These are phyloP conservation scores for Trachythela sp. DNA, from an alignment of 64 coral and sea anemone genomes.

Conservation along the genomic window DNA sequence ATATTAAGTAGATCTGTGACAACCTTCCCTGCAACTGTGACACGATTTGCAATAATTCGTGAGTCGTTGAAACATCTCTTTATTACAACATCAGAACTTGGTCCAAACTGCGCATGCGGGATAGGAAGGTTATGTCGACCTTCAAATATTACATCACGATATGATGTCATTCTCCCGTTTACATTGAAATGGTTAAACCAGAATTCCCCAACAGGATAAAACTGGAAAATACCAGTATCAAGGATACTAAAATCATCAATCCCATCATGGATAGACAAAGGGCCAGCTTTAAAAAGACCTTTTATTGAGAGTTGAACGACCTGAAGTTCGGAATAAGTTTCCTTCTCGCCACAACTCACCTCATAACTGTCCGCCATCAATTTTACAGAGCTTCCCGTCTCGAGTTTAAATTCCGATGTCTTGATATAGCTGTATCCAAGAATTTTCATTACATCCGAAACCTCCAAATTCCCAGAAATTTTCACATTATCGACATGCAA, in stretches of 20 bases:
- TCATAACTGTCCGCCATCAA: not conserved
- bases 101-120: not conserved
- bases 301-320: not conserved
- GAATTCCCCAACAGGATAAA: conserved; percentile 7
- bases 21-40: not conserved
- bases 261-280: conserved; percentile 5
- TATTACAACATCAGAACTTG: not conserved
- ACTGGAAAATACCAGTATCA: not conserved
- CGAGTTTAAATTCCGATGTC: not conserved
- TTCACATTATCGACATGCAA: not conserved
- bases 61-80: not conserved
- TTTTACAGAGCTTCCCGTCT: not conserved
- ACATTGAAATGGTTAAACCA: not conserved
- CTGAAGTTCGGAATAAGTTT: not conserved
- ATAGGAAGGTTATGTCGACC: not conserved
- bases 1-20: not conserved
- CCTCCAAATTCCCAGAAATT: not conserved
- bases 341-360: not conserved
- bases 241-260: not conserved
- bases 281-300: conserved; percentile 3
- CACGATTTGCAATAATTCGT: not conserved
- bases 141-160: conserved; percentile 7
- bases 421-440: not conserved
- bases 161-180: not conserved
- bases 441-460: not conserved